phyloP scores from a whole-genome alignment of 2,888 invertebrate species.

The Artemia sp. region DNA sequence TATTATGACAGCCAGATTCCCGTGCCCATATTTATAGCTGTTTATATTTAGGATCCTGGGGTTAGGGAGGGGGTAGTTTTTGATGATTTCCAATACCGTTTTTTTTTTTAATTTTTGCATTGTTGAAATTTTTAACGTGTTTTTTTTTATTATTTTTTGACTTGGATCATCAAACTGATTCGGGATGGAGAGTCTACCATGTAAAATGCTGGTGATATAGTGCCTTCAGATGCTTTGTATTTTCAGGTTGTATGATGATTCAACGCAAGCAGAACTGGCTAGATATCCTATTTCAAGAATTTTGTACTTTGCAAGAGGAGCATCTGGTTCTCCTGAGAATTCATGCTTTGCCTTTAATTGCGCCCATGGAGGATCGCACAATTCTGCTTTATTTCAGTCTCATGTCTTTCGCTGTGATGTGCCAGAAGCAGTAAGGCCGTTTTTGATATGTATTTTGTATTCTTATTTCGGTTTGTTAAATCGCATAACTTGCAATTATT shows the following conservation, averaged over 20 bases:
- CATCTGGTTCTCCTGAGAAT: slow-evolving; percentile 58
- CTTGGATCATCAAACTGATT: too few species aligned
- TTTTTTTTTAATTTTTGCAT: too few species aligned
- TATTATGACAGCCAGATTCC: too few species aligned
- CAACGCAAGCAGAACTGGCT: slow-evolving; percentile 59
- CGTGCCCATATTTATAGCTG: too few species aligned
- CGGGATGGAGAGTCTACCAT: too few species aligned
- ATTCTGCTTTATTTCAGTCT: slow-evolving; percentile 82
- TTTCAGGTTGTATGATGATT: slow-evolving; percentile 57
- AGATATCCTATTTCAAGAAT: slow-evolving; percentile 82
- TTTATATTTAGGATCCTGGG: too few species aligned
- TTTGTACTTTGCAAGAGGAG: slow-evolving; percentile 82
- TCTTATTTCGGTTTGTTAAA: too few species aligned
- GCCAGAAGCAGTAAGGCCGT: slow-evolving; percentile 62
- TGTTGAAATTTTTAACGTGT: background rate
- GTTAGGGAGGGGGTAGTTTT: too few species aligned
- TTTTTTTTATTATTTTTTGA: background rate
- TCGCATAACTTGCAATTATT: too few species aligned
- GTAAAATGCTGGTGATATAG: too few species aligned
- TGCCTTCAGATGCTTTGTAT: slow-evolving; percentile 16
- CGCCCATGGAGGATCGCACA: slow-evolving; percentile 75
- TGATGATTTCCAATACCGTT: too few species aligned
- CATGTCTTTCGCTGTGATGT: slow-evolving; percentile 92
- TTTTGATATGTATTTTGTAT: background rate
- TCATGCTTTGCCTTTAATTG: slow-evolving; percentile 98